Evolutionary conservation across 1,140 invertebrate genomes (phyloP).

Genomic region (Planococcus citri): DNA sequence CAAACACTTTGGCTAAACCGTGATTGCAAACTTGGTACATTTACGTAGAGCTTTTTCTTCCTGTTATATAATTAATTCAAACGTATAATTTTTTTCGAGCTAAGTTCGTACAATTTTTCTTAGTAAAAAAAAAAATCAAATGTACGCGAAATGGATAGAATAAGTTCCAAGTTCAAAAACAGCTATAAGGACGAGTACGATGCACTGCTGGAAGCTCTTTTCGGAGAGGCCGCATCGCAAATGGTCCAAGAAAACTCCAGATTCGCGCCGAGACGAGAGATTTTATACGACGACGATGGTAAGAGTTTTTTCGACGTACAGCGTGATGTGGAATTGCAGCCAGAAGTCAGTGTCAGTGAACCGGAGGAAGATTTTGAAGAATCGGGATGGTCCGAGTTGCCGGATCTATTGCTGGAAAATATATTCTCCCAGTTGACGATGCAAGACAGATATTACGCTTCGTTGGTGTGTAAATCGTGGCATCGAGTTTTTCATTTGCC

Average conservation of each 20-base stretch:
- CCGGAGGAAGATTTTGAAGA: neutral
- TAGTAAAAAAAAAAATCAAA: neutral
- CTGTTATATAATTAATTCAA: neutral
- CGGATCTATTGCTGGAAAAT: conserved; percentile 62
- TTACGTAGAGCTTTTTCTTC: neutral
- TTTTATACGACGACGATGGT: neutral
- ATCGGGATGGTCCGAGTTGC: conserved; percentile 49
- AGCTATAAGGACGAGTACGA: conserved; percentile 15
- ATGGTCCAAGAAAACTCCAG: neutral
- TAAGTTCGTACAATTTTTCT: neutral
- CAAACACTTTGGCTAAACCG: neutral
- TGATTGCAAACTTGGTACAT: neutral
- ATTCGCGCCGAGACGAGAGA: neutral
- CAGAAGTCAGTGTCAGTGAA: neutral
- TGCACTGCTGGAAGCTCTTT: neutral
- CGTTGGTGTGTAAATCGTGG: conserved; percentile 57
- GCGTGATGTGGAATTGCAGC: neutral
- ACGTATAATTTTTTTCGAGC: neutral
- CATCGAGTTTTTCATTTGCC: conserved; percentile 59
- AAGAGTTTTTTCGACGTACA: conserved; percentile 11
- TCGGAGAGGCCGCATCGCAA: neutral
- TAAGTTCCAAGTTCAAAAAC: neutral
- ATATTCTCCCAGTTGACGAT: conserved; percentile 58
- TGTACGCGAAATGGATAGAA: neutral
- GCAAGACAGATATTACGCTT: conserved; percentile 51